phyloP scores from a whole-genome alignment of 2,113 vertebrate species.

The Indicator maculatus region DNA sequence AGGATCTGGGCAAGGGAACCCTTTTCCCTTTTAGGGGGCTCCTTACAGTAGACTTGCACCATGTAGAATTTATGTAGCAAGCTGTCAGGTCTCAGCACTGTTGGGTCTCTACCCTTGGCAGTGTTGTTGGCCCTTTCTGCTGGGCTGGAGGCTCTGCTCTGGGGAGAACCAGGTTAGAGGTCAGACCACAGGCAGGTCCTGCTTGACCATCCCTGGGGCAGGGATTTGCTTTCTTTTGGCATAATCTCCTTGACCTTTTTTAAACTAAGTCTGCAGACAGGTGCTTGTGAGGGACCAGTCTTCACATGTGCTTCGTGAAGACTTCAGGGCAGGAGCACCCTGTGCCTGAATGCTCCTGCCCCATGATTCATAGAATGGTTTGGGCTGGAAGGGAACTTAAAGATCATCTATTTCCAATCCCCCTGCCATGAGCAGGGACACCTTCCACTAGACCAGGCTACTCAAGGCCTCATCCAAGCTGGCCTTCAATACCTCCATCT shows the following conservation, averaged over 20 bases:
- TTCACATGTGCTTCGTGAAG: background rate
- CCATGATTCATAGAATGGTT: too few relatives aligned
- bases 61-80: fast-evolving
- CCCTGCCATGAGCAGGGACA: too few relatives aligned
- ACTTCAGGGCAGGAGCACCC: background rate
- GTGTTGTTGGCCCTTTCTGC: background rate
- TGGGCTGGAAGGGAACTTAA: too few relatives aligned
- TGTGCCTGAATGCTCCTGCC: fast-evolving
- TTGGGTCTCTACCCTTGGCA: background rate
- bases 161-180: background rate
- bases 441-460: too few relatives aligned
- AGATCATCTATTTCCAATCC: too few relatives aligned
- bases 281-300: background rate
- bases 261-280: background rate
- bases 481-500: too few relatives aligned
- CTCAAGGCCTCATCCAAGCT: too few relatives aligned
- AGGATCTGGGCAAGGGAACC: too few relatives aligned
- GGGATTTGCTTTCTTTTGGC: background rate
- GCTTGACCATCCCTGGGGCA: background rate
- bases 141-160: background rate
- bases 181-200: background rate
- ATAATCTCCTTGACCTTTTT: background rate
- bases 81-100: fast-evolving
- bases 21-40: background rate
- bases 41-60: fast-evolving